Conservation (phyloP, 92 coral and sea anemone species). For the Parazoanthus atlanticus region DNA sequence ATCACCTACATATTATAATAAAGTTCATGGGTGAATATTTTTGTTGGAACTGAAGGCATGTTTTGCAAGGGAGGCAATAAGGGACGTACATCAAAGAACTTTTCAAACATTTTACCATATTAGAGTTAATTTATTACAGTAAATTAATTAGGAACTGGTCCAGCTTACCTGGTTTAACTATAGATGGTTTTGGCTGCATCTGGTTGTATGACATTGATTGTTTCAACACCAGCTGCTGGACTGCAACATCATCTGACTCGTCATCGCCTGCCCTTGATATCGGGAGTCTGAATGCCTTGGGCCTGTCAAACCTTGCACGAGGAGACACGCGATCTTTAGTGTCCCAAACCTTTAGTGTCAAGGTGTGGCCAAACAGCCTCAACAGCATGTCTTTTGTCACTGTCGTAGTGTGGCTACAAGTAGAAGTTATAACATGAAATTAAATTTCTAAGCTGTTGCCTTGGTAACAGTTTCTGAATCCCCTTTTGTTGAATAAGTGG, state of each 20-base stretch:
- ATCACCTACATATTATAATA: constrained; percentile 30
- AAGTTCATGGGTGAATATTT: not conserved
- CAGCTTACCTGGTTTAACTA: constrained; percentile 14
- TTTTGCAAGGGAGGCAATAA: no score
- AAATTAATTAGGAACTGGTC: not conserved
- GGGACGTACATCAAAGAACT: no score
- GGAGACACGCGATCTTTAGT: constrained; percentile 96
- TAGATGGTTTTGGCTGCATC: constrained; percentile 79
- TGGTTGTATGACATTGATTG: constrained; percentile 72
- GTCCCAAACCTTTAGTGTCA: constrained; percentile 93
- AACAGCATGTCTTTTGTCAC: constrained; percentile 81
- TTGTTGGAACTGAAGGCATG: no score
- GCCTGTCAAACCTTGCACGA: constrained; percentile 97
- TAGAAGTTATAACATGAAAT: not conserved
- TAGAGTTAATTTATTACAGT: not conserved
- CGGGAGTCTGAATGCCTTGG: constrained; percentile 93
- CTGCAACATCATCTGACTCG: constrained; percentile 60
- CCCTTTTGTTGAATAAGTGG: not conserved
- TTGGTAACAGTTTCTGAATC: not conserved
- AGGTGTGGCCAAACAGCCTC: constrained; percentile 74
- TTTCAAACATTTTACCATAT: no score
- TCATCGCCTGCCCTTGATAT: constrained; percentile 75
- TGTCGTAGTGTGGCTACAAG: constrained; percentile 69
- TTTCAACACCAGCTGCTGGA: constrained; percentile 74
- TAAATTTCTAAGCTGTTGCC: not conserved